Base-by-base conservation (phyloP, 2,888 invertebrate species). In the Quadriops clusia region DNA sequence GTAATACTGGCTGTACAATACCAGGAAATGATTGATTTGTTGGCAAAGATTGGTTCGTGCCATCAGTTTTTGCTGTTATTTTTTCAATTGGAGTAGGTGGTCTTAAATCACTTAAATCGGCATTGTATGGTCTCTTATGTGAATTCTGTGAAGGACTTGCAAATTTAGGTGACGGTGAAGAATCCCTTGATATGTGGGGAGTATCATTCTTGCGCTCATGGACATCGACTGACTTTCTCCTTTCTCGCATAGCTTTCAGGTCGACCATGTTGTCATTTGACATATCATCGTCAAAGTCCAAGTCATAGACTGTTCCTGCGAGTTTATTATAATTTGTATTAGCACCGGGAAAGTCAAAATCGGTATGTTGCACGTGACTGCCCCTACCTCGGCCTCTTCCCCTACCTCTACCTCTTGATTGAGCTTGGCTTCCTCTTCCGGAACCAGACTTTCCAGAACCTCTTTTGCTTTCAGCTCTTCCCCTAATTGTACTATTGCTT, bases 291-390 rank as follows among this genome's bases (percentile, higher is more conserved):
- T 86, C 80, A 40, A 83, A 83, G 54, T 86, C 77, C 41, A 82
- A 72, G 54, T 83, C 90, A 49, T 86, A 90, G 2, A 89, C 89
- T 2, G 89, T 89, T 5, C 89, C 86, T 5, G 77, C 77, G 18
- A 86, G 63, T 53, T 84, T 85, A 52, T 77, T 82, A 40, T 79
- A 81, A 36, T 83, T 82, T 3, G 83, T 77, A 46, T 76, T 76
- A 12, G 70, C 68, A 33, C 62, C 56, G 32, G 71, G 69, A 20
- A 65, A 53, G 36, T 60, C 54, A n/a, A 58, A 43, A 28, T 43
- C 49, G 11, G 40, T 40, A 29, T 46, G 43, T 23, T 45, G 43
- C 8, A 40, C 25, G 30, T 49, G 48, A 22, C 44, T 39, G 21
- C 48, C 47, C 13, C 60, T 53, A 3, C 64, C 64, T 21, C 65